phyloP scores from a whole-genome alignment of 2,113 vertebrate genomes.

The Diadophis punctatus region DNA sequence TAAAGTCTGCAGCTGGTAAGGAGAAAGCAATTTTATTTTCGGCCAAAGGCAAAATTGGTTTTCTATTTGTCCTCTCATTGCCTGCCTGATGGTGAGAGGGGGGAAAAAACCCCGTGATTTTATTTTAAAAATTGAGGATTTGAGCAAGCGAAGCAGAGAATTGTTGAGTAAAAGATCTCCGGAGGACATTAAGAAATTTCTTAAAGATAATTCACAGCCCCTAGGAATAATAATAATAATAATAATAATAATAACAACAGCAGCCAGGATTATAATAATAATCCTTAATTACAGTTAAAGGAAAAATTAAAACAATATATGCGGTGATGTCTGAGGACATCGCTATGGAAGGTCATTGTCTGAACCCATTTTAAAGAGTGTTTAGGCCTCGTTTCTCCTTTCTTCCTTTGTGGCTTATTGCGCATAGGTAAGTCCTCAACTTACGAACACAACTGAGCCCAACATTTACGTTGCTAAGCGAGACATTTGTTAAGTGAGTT shows the following conservation, averaged over 20 bases:
- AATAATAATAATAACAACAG: neutral
- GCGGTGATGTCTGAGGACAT: neutral
- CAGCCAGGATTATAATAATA: neutral
- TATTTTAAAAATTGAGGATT: neutral
- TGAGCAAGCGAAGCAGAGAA: neutral
- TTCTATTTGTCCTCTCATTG: slow-evolving; percentile 17
- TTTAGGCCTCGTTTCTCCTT: neutral
- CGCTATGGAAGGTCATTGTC: neutral
- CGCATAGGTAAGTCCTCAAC: too few relatives aligned
- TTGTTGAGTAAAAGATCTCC: slow-evolving; percentile 2
- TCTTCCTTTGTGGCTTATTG: neutral
- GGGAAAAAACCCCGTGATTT: slow-evolving; percentile 14
- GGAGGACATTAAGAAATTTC: slow-evolving; percentile 23
- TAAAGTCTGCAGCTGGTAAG: neutral
- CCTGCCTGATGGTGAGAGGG: slow-evolving; percentile 30
- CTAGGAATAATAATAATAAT: neutral
- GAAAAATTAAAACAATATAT: neutral
- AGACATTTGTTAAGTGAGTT: too few relatives aligned
- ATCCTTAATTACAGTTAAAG: neutral
- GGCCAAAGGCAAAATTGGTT: neutral
- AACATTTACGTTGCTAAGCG: too few relatives aligned
- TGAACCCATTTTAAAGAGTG: neutral
- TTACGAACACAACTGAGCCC: too few relatives aligned
- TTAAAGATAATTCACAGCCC: slow-evolving; percentile 23
- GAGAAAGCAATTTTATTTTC: neutral